A percentile compares a stretch with the other conserved stretches of the same genome.
These are phyloP conservation scores for Probosciger aterrimus DNA, from an alignment of 2,113 vertebrate species.

Conservation along the genomic window DNA sequence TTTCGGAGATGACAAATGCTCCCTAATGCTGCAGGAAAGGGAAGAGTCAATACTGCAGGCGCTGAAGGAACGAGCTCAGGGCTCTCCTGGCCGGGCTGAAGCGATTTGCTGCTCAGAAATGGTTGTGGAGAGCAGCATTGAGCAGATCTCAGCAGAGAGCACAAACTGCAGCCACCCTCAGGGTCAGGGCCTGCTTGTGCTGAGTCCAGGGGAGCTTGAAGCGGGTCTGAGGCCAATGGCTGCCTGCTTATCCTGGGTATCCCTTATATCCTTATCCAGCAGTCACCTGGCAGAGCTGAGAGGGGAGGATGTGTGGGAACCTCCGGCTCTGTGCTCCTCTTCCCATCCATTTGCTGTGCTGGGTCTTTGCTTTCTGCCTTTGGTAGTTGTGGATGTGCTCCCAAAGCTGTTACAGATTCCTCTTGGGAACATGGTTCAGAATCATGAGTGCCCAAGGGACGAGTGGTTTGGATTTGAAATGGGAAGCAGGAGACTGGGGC, in stretches of 20 bases:
- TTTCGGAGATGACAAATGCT: constrained; percentile 58
- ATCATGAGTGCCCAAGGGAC: not conserved
- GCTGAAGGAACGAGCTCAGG: constrained; percentile 2
- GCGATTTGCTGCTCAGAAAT: constrained; percentile 21
- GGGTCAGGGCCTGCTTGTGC: not conserved
- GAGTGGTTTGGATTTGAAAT: not conserved
- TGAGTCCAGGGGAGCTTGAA: accelerated
- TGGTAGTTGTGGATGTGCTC: not conserved
- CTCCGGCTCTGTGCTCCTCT: not conserved
- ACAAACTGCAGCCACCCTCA: not conserved
- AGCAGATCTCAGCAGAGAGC: constrained; percentile 18
- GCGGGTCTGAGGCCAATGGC: accelerated
- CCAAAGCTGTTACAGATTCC: not conserved
- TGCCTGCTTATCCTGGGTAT: accelerated
- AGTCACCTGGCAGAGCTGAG: accelerated
- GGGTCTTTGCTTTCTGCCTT: not conserved
- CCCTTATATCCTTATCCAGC: not conserved
- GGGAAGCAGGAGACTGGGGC: not conserved
- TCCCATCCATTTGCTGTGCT: not conserved
- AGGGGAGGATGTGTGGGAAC: not conserved
- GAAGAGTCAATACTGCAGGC: constrained; percentile 50
- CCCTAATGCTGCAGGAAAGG: constrained; percentile 38
- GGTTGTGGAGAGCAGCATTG: not conserved
- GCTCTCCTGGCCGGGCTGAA: constrained; percentile 35
- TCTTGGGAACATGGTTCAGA: accelerated